Conservation (phyloP, 2,113 vertebrate genomes). For the Oreochromis aureus region DNA sequence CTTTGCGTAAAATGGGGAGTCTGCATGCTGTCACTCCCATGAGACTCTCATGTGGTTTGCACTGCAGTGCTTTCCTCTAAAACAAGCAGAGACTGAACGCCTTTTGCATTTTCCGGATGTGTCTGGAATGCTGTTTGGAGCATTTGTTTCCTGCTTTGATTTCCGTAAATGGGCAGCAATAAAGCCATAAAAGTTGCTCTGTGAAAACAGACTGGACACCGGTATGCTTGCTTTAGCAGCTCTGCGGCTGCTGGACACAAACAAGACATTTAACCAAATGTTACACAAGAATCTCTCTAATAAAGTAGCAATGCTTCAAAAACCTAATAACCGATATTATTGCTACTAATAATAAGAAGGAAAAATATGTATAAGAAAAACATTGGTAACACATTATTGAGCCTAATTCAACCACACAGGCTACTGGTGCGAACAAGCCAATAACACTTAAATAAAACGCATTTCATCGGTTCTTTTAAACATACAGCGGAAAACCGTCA, state of each 20-base stretch:
- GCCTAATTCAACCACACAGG: not conserved
- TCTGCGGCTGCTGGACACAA: not conserved
- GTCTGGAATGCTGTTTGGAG: conserved; percentile 61
- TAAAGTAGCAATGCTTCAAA: not conserved
- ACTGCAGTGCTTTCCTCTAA: not conserved
- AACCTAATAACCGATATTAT: not conserved
- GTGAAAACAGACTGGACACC: conserved; percentile 57
- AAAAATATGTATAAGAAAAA: not conserved
- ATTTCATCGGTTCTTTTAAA: not conserved
- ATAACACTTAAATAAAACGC: not conserved
- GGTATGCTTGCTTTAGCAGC: conserved; percentile 29
- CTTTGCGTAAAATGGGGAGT: not conserved
- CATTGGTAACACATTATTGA: not conserved
- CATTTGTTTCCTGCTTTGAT: conserved; percentile 73
- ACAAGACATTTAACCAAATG: not conserved
- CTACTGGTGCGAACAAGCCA: not conserved
- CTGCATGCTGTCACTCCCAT: not conserved
- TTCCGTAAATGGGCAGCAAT: conserved; percentile 67
- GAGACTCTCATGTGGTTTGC: not conserved
- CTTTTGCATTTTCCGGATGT: conserved; percentile 55
- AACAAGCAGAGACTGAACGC: not conserved
- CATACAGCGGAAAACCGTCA: not conserved
- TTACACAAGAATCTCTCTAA: not conserved
- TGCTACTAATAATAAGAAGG: not conserved
- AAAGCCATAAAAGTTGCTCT: conserved; percentile 65